Conservation (phyloP, 2,888 invertebrate species). For the Eilema caniola region DNA sequence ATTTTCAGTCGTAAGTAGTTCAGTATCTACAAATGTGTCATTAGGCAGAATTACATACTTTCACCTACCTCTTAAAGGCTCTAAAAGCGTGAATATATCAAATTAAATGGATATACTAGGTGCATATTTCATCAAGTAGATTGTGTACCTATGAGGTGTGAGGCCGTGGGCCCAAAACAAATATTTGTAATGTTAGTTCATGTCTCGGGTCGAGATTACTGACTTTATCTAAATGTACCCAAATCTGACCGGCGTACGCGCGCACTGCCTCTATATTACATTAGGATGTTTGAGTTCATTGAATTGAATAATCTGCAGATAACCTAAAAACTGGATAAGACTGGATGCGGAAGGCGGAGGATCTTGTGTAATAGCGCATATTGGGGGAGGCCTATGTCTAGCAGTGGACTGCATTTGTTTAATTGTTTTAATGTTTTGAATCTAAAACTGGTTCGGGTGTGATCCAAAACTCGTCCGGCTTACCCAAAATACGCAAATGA, state of each 20-base stretch:
- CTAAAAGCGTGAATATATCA: neutral
- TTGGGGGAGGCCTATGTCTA: no score
- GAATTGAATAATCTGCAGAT: slow-evolving; percentile 15
- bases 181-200: slow-evolving; percentile 75
- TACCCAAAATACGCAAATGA: neutral
- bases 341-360: neutral
- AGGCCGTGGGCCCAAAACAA: slow-evolving; percentile 66
- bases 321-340: neutral
- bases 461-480: neutral
- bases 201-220: slow-evolving; percentile 72
- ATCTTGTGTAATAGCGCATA: no score
- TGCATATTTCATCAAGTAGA: slow-evolving; percentile 45
- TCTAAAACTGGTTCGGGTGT: neutral
- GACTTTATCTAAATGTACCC: slow-evolving; percentile 74
- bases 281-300: slow-evolving; percentile 38
- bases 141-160: slow-evolving; percentile 55
- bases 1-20: neutral
- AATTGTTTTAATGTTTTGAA: no score
- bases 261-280: slow-evolving; percentile 48
- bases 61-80: neutral
- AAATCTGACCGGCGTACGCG: slow-evolving; percentile 68
- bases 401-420: no score
- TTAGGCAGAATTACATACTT: slow-evolving; percentile 9
- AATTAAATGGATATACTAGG: slow-evolving; percentile 8
- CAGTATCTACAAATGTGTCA: neutral